Conservation (phyloP, 2,888 invertebrate genomes). For the Drosophila anomelani region DNA sequence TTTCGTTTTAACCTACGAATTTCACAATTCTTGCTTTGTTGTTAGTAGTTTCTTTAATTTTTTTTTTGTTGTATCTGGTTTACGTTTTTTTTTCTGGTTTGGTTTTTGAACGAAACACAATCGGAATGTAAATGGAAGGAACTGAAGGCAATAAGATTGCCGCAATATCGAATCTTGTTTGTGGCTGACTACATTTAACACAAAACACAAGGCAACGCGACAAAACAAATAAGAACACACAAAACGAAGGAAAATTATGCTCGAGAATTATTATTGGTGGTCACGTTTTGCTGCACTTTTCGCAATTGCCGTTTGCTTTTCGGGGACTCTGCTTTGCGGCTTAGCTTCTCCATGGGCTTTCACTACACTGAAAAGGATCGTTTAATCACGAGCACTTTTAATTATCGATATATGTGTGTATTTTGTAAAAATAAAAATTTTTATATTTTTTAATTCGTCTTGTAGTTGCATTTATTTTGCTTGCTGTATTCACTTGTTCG, state of each 20-base stretch:
- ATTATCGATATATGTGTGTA: slow-evolving; percentile 20
- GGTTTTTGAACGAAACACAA: slow-evolving; percentile 19
- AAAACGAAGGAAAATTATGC: slow-evolving; percentile 26
- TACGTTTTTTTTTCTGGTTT: slow-evolving; percentile 6
- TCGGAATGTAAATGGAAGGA: slow-evolving; percentile 7
- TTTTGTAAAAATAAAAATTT: slow-evolving; percentile 1
- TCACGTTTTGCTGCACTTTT: slow-evolving; percentile 51
- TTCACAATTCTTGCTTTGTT: slow-evolving; percentile 24
- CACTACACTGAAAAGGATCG: slow-evolving; percentile 53
- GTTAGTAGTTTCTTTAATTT: background rate
- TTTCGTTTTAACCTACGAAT: slow-evolving; percentile 29
- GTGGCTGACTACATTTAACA: slow-evolving; percentile 36
- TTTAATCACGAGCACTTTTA: slow-evolving; percentile 62
- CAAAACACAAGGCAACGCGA: slow-evolving; percentile 27
- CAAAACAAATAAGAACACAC: slow-evolving; percentile 26
- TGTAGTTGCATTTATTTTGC: slow-evolving; percentile 35
- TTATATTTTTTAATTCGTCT: slow-evolving; percentile 11
- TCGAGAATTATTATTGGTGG: slow-evolving; percentile 24
- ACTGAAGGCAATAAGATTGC: slow-evolving; percentile 19
- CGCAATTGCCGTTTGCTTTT: slow-evolving; percentile 71
- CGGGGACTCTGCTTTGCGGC: slow-evolving; percentile 41
- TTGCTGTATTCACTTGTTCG: slow-evolving; percentile 2
- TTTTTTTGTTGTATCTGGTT: background rate
- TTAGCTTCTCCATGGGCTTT: slow-evolving; percentile 55
- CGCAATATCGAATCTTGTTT: slow-evolving; percentile 23